Evolutionary conservation across 1,140 invertebrate species (phyloP), one percentile per base, ranked within the genome.

Genomic region (Aphis gossypii): DNA sequence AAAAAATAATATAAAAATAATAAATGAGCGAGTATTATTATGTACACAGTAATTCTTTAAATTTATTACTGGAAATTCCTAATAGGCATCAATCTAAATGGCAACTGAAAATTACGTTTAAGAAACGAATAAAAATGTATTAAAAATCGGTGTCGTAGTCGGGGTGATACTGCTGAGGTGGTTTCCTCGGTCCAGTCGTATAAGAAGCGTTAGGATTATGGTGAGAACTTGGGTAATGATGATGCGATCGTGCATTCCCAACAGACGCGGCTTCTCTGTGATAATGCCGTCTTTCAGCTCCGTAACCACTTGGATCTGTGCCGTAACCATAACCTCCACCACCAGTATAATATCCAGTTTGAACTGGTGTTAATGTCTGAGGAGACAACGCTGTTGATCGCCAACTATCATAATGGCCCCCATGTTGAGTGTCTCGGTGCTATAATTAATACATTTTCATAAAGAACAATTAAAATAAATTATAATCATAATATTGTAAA

Each of bases 11-110:
- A 87, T 48, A 88, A 88, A 54, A 60, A 90, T 60, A 90, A 44
- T 68, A 68, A 90, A 90, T 90, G 89, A 90, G 89, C 89, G 89
- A 90, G 23, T 90, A 30, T 90, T 68, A 60, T 56, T 90, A 89
- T 60, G 25, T 60, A 60, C 25, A 60, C 51, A 90, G 25, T 60
- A 60, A 90, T 60, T 30, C 41, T 88, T 88, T 56, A 25, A 38
- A 51, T 88, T 88, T 54, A 89, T 89, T 54, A 54, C 87, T 89
- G 30, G 20, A 89, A 54, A 54, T 23, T 54, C 87, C 38, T 38
- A 89, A 18, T 23, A 83, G 21, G 38, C 35, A 54, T 89, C 87
- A 35, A 89, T 48, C 20, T 38, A 56, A 90, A 90, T 90, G 89
- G 89, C 89, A 90, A 90, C 89, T 68, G 54, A 60, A 90, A 60